These are phyloP conservation scores for Misgurnus anguillicaudatus DNA, from an alignment of 2,113 vertebrate species.

Conservation along the genomic window DNA sequence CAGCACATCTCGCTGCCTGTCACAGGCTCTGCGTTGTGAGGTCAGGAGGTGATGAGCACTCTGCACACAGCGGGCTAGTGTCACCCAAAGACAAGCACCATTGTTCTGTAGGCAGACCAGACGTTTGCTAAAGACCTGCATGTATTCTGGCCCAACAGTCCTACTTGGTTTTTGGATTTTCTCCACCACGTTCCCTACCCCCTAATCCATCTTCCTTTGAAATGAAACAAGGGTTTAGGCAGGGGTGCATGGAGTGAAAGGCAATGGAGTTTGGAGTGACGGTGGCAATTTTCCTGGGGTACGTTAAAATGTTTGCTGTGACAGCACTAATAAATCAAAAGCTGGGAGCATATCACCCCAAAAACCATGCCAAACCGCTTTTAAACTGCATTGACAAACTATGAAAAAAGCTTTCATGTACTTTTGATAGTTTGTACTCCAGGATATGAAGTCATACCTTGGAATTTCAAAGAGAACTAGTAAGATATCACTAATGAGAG, in stretches of 20 bases:
- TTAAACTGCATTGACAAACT: not conserved
- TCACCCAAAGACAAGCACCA: conserved; percentile 49
- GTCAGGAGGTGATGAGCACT: conserved; percentile 52
- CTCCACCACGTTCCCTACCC: not conserved
- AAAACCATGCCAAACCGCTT: not conserved
- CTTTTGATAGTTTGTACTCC: not conserved
- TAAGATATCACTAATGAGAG: conserved; percentile 31
- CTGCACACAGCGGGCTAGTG: conserved; percentile 47
- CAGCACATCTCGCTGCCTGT: conserved; percentile 34
- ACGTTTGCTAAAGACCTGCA: conserved; percentile 33
- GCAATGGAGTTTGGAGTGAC: not conserved
- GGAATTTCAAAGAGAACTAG: conserved; percentile 22
- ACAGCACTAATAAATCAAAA: not conserved
- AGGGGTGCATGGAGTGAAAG: conserved; percentile 6
- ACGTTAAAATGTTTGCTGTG: not conserved
- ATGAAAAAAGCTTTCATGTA: not conserved
- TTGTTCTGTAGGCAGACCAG: conserved; percentile 45
- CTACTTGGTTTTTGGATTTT: conserved; percentile 14
- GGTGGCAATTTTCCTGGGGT: not conserved
- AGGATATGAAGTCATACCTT: not conserved
- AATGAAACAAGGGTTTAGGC: conserved; percentile 17
- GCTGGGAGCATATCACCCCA: not conserved
- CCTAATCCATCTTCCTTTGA: conserved; percentile 24
- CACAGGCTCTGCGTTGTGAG: conserved; percentile 5
- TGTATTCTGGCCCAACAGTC: conserved; percentile 30